phyloP scores from a whole-genome alignment of 2,797 vertebrate genomes.

The Phoebastria nigripes region DNA sequence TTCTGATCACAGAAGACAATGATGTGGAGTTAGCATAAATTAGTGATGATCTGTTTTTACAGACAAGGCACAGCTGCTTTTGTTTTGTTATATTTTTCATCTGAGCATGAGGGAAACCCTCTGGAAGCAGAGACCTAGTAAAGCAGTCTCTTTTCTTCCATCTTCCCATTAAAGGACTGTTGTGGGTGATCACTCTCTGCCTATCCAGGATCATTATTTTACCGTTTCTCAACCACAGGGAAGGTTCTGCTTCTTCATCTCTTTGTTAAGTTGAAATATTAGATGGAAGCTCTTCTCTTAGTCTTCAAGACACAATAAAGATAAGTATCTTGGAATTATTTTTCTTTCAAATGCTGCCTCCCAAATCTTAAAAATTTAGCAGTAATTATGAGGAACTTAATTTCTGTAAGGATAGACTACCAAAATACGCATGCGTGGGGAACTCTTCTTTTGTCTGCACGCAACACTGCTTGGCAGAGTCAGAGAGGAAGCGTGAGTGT shows the following conservation, averaged over 20 bases:
- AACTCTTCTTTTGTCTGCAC: neutral
- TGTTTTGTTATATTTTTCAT: neutral
- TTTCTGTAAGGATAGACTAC: neutral
- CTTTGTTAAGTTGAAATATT: neutral
- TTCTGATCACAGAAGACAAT: neutral
- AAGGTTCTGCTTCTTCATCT: neutral
- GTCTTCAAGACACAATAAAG: neutral
- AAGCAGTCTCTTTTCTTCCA: neutral
- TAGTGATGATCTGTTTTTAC: neutral
- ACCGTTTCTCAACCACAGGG: neutral
- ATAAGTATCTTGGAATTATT: neutral
- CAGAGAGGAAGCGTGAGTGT: neutral
- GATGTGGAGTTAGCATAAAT: neutral
- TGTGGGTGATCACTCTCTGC: neutral
- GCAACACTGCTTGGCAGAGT: neutral
- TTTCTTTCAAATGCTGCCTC: neutral
- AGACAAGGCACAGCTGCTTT: neutral
- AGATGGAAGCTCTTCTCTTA: neutral
- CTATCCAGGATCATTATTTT: neutral
- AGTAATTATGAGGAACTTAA: neutral
- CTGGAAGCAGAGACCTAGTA: neutral
- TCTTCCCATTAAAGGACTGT: neutral
- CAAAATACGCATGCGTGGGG: neutral
- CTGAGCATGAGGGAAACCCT: neutral
- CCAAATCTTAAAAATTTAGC: constrained; percentile 4